Conservation (phyloP, 2,888 invertebrate genomes). For the Tromatobia lineatoria region DNA sequence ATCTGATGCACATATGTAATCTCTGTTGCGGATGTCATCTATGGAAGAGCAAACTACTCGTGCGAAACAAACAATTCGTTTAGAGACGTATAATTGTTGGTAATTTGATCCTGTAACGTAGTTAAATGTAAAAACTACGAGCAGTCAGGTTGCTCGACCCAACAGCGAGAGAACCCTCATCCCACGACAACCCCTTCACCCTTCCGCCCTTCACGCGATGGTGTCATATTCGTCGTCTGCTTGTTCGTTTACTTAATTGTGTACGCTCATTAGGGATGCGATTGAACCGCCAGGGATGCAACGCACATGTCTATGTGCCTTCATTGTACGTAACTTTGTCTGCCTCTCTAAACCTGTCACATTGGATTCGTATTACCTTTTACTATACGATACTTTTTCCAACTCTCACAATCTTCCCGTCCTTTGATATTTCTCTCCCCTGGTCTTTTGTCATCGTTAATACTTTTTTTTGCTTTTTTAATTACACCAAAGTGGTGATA, state of each 20-base stretch:
- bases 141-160: slow-evolving; percentile 15
- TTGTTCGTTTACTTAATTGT: slow-evolving; percentile 67
- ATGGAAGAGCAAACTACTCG: slow-evolving; percentile 44
- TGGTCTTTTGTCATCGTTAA: background rate
- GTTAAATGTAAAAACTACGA: slow-evolving; percentile 74
- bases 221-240: slow-evolving; percentile 48
- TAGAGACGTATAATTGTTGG: slow-evolving; percentile 79
- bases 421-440: background rate
- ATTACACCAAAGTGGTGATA: slow-evolving; percentile 6
- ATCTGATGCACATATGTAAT: background rate
- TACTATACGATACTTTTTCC: slow-evolving; percentile 12
- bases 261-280: slow-evolving; percentile 80
- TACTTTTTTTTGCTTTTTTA: background rate
- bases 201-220: slow-evolving; percentile 23
- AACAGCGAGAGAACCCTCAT: background rate
- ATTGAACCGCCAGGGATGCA: slow-evolving; percentile 72
- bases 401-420: background rate
- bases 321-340: slow-evolving; percentile 34
- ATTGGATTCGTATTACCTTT: slow-evolving; percentile 31
- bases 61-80: slow-evolving; percentile 78
- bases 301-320: slow-evolving; percentile 10
- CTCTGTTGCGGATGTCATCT: background rate
- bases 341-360: background rate
- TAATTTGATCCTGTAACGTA: slow-evolving; percentile 79
- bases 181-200: background rate